These are phyloP conservation scores for Sphaeramia orbicularis DNA, from an alignment of 2,797 vertebrate genomes.

Conservation along the genomic window DNA sequence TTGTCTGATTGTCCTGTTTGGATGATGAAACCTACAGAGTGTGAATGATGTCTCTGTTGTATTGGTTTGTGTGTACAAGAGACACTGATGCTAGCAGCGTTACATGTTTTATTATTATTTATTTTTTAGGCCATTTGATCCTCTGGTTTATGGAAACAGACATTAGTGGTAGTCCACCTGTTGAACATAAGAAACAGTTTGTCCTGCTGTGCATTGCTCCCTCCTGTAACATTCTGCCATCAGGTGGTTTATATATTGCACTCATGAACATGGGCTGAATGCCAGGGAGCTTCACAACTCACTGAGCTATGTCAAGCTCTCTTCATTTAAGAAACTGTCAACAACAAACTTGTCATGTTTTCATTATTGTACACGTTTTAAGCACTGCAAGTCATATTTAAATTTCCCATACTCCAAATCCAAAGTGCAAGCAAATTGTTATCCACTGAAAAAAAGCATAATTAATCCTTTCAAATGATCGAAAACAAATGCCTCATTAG, in stretches of 20 bases:
- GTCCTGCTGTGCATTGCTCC: constrained; percentile 36
- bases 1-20: constrained; percentile 59
- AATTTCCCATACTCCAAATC: constrained; percentile 7
- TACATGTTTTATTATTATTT: constrained; percentile 33
- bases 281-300: constrained; percentile 31
- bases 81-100: constrained; percentile 59
- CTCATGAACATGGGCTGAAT: constrained; percentile 36
- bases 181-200: constrained; percentile 53
- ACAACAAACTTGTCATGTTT: constrained; percentile 14
- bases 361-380: constrained; percentile 27
- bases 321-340: constrained; percentile 34
- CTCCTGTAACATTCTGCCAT: constrained; percentile 50
- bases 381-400: constrained; percentile 1
- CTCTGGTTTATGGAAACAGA: constrained; percentile 60
- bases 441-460: constrained; percentile 11
- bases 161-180: constrained; percentile 51
- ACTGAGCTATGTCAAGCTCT: constrained; percentile 15
- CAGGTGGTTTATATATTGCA: constrained; percentile 41
- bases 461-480: neutral
- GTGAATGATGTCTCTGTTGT: constrained; percentile 58
- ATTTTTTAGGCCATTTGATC: constrained; percentile 65
- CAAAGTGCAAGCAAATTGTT: constrained; percentile 6
- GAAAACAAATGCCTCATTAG: constrained; percentile 7
- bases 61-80: constrained; percentile 45
- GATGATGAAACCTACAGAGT: constrained; percentile 66